Percentiles rank a stretch among this genome's conserved stretches.
phyloP scores from a whole-genome alignment of 2,888 invertebrate species.

The Dioctria rufipes region DNA sequence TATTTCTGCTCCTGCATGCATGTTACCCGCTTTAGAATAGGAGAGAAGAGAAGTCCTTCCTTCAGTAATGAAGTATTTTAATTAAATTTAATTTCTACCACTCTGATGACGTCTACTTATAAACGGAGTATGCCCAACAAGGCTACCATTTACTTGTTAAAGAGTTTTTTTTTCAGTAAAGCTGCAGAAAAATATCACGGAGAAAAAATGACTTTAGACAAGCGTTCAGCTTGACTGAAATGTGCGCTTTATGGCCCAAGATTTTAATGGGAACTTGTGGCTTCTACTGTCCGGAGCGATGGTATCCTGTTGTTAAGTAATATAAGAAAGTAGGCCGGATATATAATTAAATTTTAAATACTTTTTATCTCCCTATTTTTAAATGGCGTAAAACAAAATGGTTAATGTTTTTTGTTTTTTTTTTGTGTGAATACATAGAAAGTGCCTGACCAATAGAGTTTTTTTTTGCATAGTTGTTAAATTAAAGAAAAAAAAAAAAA shows the following conservation, averaged over 20 bases:
- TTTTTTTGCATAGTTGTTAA: no score
- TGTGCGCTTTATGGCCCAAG: not conserved
- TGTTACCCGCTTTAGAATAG: conserved; percentile 15
- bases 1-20: conserved; percentile 28
- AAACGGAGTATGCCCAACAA: not conserved
- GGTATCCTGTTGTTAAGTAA: not conserved
- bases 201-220: not conserved
- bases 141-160: conserved; percentile 40
- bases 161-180: conserved; percentile 4
- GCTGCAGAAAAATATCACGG: conserved; percentile 35
- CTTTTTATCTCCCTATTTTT: no score
- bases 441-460: no score
- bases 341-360: no score
- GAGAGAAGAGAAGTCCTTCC: not conserved
- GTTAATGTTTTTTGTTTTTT: no score
- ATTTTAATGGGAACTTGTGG: no score
- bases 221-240: not conserved
- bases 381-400: no score
- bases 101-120: not conserved
- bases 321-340: not conserved
- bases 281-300: not conserved
- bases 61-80: conserved; percentile 38
- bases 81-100: conserved; percentile 45
- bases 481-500: no score
- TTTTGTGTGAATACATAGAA: no score